Evolutionary conservation across 2,113 vertebrate species (phyloP).

Genomic region (Caracal caracal): DNA sequence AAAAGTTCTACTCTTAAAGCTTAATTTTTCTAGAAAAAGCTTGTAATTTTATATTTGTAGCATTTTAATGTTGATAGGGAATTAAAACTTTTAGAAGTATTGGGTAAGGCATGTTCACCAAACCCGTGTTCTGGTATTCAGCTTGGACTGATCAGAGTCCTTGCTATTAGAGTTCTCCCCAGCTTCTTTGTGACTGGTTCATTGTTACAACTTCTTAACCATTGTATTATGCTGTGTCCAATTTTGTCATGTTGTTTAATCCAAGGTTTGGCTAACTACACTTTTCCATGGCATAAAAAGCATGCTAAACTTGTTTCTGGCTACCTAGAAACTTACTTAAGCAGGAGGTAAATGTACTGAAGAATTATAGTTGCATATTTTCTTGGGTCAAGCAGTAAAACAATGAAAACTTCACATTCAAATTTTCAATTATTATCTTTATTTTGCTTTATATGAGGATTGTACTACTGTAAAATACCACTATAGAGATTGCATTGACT

Average conservation of each 20-base stretch:
- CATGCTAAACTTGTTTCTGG: background rate
- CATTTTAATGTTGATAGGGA: conserved; percentile 23
- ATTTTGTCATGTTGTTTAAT: background rate
- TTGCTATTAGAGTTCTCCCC: background rate
- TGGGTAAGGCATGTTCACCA: background rate
- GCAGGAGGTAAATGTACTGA: background rate
- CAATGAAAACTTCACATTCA: background rate
- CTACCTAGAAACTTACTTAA: conserved; percentile 8
- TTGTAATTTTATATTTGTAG: conserved; percentile 24
- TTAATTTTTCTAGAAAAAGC: conserved; percentile 12
- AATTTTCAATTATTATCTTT: background rate
- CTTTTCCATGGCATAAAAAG: background rate
- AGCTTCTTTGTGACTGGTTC: background rate
- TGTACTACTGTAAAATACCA: background rate
- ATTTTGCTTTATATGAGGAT: conserved; percentile 28
- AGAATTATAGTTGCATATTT: background rate
- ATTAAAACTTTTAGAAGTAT: background rate
- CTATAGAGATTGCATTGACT: background rate
- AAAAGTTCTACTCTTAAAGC: background rate
- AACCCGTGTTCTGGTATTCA: background rate
- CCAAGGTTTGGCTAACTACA: background rate
- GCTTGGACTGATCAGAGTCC: background rate
- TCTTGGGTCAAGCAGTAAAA: background rate
- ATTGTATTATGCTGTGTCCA: background rate
- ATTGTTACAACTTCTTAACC: background rate